These are phyloP conservation scores for Atethmia centrago DNA, from an alignment of 2,888 invertebrate species.

Conservation along the genomic window DNA sequence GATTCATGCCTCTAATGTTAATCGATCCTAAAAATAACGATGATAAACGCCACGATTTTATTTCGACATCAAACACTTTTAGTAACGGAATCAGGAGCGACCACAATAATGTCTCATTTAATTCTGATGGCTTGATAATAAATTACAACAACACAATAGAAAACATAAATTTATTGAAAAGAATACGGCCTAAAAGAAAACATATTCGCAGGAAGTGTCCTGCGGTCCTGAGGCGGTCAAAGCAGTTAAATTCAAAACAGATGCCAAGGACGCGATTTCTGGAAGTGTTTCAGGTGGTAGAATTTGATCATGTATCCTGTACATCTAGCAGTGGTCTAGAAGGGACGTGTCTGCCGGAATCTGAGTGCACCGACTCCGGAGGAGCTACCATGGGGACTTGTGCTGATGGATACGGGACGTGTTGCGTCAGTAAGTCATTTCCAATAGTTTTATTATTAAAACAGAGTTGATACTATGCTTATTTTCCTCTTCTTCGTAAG, in stretches of 20 bases:
- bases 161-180: slow-evolving; percentile 67
- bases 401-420: slow-evolving; percentile 93
- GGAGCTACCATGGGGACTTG: slow-evolving; percentile 92
- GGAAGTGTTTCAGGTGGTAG: slow-evolving; percentile 93
- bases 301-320: slow-evolving; percentile 93
- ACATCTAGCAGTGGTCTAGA: slow-evolving; percentile 90
- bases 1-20: slow-evolving; percentile 54
- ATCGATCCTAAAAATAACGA: slow-evolving; percentile 41
- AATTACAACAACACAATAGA: slow-evolving; percentile 68
- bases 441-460: neutral
- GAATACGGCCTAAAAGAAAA: slow-evolving; percentile 67
- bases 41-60: slow-evolving; percentile 21
- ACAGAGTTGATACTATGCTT: too few species aligned
- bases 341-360: slow-evolving; percentile 93
- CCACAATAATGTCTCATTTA: slow-evolving; percentile 34
- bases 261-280: slow-evolving; percentile 85
- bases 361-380: slow-evolving; percentile 92
- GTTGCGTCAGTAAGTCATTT: slow-evolving; percentile 94
- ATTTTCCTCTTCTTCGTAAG: too few species aligned
- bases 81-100: neutral
- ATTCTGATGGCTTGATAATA: slow-evolving; percentile 45
- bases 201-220: slow-evolving; percentile 72
- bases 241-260: slow-evolving; percentile 49
- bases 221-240: slow-evolving; percentile 45
- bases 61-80: slow-evolving; percentile 14